These are phyloP conservation scores for Brachyistius frenatus DNA, from an alignment of 2,113 vertebrate genomes.

Conservation along the genomic window DNA sequence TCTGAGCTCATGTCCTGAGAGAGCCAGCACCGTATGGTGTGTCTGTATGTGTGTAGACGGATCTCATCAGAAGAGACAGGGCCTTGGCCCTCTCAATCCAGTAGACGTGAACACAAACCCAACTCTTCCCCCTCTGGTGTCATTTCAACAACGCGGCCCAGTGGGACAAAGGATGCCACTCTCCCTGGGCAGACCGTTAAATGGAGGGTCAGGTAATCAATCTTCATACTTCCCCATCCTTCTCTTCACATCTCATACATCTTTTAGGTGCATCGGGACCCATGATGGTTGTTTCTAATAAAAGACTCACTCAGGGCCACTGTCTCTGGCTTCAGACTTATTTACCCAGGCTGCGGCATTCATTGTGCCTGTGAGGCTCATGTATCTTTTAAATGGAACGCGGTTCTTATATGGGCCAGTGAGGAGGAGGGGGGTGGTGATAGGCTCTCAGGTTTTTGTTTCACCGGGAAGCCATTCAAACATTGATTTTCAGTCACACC, in stretches of 20 bases:
- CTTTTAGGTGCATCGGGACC: conserved; percentile 59
- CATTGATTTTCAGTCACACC: conserved; percentile 78
- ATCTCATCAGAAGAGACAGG: conserved; percentile 47
- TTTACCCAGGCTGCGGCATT: conserved; percentile 63
- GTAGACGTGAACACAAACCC: conserved; percentile 47
- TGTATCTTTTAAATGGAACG: conserved; percentile 78
- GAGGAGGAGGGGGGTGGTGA: conserved; percentile 9
- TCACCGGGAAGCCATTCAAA: conserved; percentile 67
- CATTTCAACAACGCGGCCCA: conserved; percentile 46
- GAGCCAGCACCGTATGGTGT: neutral
- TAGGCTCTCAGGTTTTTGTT: conserved; percentile 65
- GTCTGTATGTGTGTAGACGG: conserved; percentile 14
- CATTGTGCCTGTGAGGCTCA: conserved; percentile 63
- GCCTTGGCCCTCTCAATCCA: conserved; percentile 55
- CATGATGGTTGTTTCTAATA: conserved; percentile 51
- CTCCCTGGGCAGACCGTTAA: conserved; percentile 50
- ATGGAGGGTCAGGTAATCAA: conserved; percentile 65
- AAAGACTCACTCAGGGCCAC: conserved; percentile 51
- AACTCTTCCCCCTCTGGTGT: conserved; percentile 39
- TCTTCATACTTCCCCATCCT: conserved; percentile 62
- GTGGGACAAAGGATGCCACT: conserved; percentile 44
- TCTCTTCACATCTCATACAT: conserved; percentile 66
- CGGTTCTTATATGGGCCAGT: conserved; percentile 51
- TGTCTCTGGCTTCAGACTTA: conserved; percentile 61
- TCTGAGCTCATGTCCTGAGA: conserved; percentile 7